A percentile compares a stretch with the other conserved stretches of the same genome.
phyloP scores from a whole-genome alignment of 2,113 vertebrate species.

The Camelus bactrianus region DNA sequence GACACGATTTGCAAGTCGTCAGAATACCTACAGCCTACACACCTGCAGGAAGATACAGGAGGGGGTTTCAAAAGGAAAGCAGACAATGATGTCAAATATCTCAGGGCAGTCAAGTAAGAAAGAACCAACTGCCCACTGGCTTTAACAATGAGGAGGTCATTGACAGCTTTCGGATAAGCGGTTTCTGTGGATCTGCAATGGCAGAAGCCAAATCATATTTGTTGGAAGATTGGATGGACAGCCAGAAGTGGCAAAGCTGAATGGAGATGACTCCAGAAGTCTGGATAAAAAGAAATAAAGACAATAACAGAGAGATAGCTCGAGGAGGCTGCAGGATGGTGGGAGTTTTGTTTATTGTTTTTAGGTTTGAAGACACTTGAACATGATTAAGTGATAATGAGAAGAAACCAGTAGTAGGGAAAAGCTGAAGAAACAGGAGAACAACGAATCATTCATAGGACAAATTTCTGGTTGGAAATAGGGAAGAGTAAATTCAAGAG shows the following conservation, averaged over 20 bases:
- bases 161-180: background rate
- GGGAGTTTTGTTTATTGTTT: background rate
- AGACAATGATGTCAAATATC: background rate
- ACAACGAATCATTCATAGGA: background rate
- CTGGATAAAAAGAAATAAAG: background rate
- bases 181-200: background rate
- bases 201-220: background rate
- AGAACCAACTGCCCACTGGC: background rate
- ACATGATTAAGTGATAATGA: background rate
- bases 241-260: background rate
- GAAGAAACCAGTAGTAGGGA: conserved; percentile 9
- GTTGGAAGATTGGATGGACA: background rate
- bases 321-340: background rate
- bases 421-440: conserved; percentile 35
- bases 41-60: background rate
- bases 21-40: background rate
- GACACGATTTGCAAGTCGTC: background rate
- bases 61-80: background rate
- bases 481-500: background rate
- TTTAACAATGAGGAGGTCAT: background rate
- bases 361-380: conserved; percentile 15
- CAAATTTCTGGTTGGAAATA: background rate
- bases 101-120: background rate
- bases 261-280: background rate
- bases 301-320: background rate